Percentiles rank a stretch among this genome's conserved stretches.
Evolutionary conservation across 2,888 invertebrate species (phyloP).

Genomic region (Drosophila heteroneura): DNA sequence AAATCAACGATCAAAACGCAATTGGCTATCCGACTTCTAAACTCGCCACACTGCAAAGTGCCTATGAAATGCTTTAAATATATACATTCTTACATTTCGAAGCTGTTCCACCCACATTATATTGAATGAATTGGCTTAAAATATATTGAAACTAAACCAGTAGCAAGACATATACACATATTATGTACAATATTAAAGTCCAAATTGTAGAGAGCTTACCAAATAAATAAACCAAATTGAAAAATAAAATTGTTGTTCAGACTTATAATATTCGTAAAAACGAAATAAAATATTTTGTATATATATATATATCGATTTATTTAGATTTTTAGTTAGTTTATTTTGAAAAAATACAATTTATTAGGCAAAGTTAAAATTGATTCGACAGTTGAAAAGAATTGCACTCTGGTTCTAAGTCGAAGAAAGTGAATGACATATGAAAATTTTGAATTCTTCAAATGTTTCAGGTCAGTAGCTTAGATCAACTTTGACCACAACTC

Average conservation of each 20-base stretch:
- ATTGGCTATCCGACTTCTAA: slow-evolving; percentile 22
- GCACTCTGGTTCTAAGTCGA: neutral
- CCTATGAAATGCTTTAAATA: slow-evolving; percentile 51
- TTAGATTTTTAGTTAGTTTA: slow-evolving; percentile 17
- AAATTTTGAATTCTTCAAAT: slow-evolving; percentile 14
- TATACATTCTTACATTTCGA: slow-evolving; percentile 4
- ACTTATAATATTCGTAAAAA: no score
- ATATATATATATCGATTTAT: neutral
- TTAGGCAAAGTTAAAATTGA: slow-evolving; percentile 13
- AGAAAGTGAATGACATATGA: slow-evolving; percentile 9
- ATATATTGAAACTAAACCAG: slow-evolving; percentile 29
- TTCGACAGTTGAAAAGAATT: slow-evolving; percentile 17
- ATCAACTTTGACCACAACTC: slow-evolving; percentile 63
- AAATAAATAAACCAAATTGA: slow-evolving; percentile 39
- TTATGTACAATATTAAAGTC: slow-evolving; percentile 53
- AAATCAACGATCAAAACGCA: slow-evolving; percentile 1
- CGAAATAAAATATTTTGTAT: neutral
- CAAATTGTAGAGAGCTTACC: slow-evolving; percentile 66
- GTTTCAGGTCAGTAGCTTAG: slow-evolving; percentile 21
- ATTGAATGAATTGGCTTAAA: slow-evolving; percentile 22
- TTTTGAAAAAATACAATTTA: slow-evolving; percentile 59
- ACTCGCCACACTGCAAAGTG: slow-evolving; percentile 60
- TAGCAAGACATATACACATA: slow-evolving; percentile 30
- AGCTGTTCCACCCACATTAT: slow-evolving; percentile 23
- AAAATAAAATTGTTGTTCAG: neutral